phyloP scores from a whole-genome alignment of 2,888 invertebrate genomes.

The Athripsodes cinereus region DNA sequence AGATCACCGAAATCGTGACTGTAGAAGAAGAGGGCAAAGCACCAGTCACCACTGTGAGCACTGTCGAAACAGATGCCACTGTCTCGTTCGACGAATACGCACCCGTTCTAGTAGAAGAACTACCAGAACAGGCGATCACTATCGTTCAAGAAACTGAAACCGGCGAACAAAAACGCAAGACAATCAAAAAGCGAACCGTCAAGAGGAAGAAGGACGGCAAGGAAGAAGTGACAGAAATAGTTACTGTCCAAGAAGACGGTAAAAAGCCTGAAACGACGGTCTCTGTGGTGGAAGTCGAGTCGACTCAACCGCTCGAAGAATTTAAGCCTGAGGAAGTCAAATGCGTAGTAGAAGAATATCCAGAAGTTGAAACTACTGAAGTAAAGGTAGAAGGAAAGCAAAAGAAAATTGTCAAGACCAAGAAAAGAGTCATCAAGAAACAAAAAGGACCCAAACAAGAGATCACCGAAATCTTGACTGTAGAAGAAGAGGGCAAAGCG shows the following conservation, averaged over 20 bases:
- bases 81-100: no score
- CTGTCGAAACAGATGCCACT: not conserved
- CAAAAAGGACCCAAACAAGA: slow-evolving; percentile 30
- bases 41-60: slow-evolving; percentile 30
- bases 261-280: slow-evolving; percentile 26
- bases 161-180: slow-evolving; percentile 37
- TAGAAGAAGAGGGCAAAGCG: slow-evolving; percentile 38
- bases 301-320: not conserved
- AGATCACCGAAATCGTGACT: slow-evolving; percentile 36
- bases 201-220: slow-evolving; percentile 28
- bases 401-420: slow-evolving; percentile 28
- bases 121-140: slow-evolving; percentile 38
- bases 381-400: not conserved
- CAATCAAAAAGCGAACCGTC: slow-evolving; percentile 29
- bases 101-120: slow-evolving; percentile 33
- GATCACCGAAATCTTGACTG: slow-evolving; percentile 36
- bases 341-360: not conserved
- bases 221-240: slow-evolving; percentile 34
- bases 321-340: not conserved
- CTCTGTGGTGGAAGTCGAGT: slow-evolving; percentile 20
- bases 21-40: slow-evolving; percentile 35
- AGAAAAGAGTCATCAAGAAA: slow-evolving; percentile 38
- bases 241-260: slow-evolving; percentile 32
- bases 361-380: slow-evolving; percentile 32
- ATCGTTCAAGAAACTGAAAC: slow-evolving; percentile 41